A percentile compares a stretch with the other conserved stretches of the same genome.
phyloP scores from a whole-genome alignment of 2,113 vertebrate genomes.

The Vireo altiloquus region DNA sequence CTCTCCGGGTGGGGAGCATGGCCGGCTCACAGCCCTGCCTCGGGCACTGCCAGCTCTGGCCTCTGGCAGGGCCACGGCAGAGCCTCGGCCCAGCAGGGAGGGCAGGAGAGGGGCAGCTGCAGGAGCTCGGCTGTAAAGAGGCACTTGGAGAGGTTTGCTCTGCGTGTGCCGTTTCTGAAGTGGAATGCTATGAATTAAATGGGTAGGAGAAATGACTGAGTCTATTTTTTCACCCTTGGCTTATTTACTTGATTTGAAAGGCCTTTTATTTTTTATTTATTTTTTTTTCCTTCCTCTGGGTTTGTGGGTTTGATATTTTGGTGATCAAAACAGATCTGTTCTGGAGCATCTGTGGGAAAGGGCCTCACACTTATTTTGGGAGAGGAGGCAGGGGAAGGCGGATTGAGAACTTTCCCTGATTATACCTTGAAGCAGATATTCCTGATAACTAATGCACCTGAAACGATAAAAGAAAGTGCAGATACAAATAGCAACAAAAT shows the following conservation, averaged over 20 bases:
- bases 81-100: not conserved
- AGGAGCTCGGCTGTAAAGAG: not conserved
- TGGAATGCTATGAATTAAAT: not conserved
- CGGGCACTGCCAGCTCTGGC: fast-evolving
- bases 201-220: not conserved
- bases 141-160: fast-evolving
- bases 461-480: not conserved
- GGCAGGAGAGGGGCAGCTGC: not conserved
- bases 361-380: not conserved
- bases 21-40: not conserved
- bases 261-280: not conserved
- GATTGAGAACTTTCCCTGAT: not conserved
- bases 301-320: not conserved
- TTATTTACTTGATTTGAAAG: not conserved
- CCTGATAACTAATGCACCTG: not conserved
- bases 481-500: not conserved
- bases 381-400: not conserved
- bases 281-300: not conserved
- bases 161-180: fast-evolving
- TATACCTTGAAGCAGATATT: not conserved
- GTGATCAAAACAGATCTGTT: not conserved
- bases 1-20: fast-evolving
- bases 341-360: not conserved
- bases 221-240: not conserved
- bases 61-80: not conserved